Base-by-base conservation (phyloP, 2,888 invertebrate genomes). In the Camptogramma bilineatum region DNA sequence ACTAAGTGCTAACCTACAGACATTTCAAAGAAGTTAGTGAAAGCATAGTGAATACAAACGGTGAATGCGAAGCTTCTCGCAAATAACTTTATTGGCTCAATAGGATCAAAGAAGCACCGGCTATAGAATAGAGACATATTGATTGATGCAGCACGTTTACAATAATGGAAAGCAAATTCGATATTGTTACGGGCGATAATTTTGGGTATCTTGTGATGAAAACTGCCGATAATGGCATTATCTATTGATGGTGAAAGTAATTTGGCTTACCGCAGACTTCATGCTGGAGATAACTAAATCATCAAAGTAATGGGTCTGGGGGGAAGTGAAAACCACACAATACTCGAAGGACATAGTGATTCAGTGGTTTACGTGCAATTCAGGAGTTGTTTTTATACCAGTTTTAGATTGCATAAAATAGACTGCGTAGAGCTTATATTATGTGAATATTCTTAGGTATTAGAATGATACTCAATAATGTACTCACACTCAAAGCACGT, bases 401-500 rank as follows among this genome's bases (percentile, higher is more conserved):
- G 44, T 44, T 44, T 13, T 17, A 17, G 16, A 16, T 8, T 17
- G 44, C 16, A 42, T 16, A 42, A 42, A 16, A n/a, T n/a, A 10
- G 39, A 42, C 42, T 5, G 16, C 42, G n/a, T 39, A 42, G 42
- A 16, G 28, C n/a, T 24, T 28, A 24, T 24, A 21, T n/a, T 16
- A 8, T 10, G 9, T 48, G n/a, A 50, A 42, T 34, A n/a, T n/a
- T n/a, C n/a, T n/a, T 10, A 13, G n/a, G 18, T n/a, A 44, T 24
- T 19, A 47, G 16, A 56, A 57, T 62, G 28, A 67, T 81, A 94
- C 95, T 96, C 94, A 97, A 56, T 54, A 60, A 21, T n/a, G 68
- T 81, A 94, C 95, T 96, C 94, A 98, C 97, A 97, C 94, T 97
- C 96, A 76, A 97, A 93, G 90, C 98, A 98, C 69, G 94, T 94